Evolutionary conservation across 2,113 vertebrate species (phyloP).

Genomic region (Corynorhinus townsendii): DNA sequence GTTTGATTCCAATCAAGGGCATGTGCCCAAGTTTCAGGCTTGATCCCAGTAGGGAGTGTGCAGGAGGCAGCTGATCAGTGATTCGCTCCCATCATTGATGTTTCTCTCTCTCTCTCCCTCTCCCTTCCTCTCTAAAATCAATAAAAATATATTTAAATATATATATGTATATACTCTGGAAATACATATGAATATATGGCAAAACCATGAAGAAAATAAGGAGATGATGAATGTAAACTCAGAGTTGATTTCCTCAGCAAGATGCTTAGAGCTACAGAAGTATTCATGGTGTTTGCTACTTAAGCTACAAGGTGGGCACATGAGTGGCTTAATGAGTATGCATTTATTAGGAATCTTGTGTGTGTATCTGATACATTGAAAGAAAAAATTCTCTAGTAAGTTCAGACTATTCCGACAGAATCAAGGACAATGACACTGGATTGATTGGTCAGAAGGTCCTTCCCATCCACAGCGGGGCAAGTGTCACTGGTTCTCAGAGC

Average conservation of each 20-base stretch:
- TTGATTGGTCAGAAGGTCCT: not conserved
- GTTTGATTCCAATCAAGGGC: too few relatives aligned
- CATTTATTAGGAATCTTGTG: not conserved
- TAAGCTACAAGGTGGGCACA: not conserved
- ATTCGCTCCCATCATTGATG: too few relatives aligned
- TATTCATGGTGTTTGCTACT: not conserved
- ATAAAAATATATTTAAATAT: too few relatives aligned
- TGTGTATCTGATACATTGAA: not conserved
- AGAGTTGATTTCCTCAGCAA: too few relatives aligned
- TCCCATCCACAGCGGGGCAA: not conserved
- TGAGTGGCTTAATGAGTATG: too few relatives aligned
- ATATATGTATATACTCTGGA: not conserved
- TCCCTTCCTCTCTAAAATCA: too few relatives aligned
- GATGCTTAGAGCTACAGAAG: too few relatives aligned
- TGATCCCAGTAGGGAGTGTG: too few relatives aligned
- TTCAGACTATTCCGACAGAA: not conserved
- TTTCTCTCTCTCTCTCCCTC: too few relatives aligned
- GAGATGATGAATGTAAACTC: too few relatives aligned
- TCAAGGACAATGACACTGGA: not conserved
- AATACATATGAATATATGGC: fast-evolving
- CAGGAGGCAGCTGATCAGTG: too few relatives aligned
- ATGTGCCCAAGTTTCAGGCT: too few relatives aligned
- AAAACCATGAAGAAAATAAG: not conserved
- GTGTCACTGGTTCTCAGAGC: not conserved
- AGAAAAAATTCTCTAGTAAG: not conserved